phyloP scores from a whole-genome alignment of 2,113 vertebrate species.

The Gorsachius goisagi region DNA sequence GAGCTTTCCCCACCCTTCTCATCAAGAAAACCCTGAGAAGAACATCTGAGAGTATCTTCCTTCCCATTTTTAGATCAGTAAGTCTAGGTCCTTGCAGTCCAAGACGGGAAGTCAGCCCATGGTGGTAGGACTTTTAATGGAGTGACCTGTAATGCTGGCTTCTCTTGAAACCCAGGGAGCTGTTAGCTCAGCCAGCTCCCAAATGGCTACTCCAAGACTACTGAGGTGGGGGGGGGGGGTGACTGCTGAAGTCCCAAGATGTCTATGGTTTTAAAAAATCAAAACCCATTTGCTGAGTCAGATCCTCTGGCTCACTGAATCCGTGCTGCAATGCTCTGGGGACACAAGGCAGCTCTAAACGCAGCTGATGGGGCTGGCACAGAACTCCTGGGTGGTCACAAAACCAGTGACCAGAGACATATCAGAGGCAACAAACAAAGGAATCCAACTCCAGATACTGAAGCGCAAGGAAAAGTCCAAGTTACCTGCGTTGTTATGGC shows the following conservation, averaged over 20 bases:
- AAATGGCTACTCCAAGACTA: background rate
- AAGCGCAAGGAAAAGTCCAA: background rate
- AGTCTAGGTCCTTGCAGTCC: background rate
- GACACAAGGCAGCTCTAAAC: background rate
- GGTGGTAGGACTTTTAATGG: background rate
- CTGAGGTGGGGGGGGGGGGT: no score
- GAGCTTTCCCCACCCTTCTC: background rate
- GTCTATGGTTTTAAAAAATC: background rate
- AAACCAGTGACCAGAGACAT: background rate
- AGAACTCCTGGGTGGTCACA: background rate
- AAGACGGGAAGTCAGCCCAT: background rate
- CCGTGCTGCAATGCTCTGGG: background rate
- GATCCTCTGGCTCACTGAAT: background rate
- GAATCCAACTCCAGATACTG: background rate
- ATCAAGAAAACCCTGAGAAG: background rate
- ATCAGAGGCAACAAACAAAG: background rate
- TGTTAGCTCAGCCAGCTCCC: background rate
- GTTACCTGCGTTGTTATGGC: background rate
- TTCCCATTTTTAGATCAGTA: background rate
- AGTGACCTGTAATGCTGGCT: background rate
- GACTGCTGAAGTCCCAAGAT: background rate
- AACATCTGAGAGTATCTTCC: background rate
- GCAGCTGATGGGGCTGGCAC: fast-evolving
- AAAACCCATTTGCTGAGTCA: background rate
- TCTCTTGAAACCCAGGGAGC: background rate